Evolutionary conservation across 2,888 invertebrate species (phyloP).

Genomic region (Tiphia femorata): DNA sequence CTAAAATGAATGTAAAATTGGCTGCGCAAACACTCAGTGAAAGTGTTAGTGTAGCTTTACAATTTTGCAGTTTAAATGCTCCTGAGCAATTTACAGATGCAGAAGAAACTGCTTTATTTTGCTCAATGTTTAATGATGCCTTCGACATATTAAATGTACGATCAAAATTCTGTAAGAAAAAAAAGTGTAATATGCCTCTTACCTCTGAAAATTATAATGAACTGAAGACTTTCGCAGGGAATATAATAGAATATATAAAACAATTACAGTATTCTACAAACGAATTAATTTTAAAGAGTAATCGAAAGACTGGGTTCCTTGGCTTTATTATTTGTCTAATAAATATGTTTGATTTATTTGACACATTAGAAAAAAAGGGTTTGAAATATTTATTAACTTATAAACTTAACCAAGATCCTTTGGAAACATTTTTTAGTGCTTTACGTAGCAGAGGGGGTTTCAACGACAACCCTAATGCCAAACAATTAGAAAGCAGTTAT

Average conservation of each 20-base stretch:
- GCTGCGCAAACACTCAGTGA: background rate
- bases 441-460: background rate
- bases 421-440: constrained; percentile 9
- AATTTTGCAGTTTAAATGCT: constrained; percentile 1
- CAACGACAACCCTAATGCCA: constrained; percentile 1
- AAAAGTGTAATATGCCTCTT: constrained; percentile 1
- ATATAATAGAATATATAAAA: too few species aligned
- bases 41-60: background rate
- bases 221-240: too few species aligned
- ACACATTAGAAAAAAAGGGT: too few species aligned
- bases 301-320: too few species aligned
- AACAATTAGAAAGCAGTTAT: background rate
- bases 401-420: constrained; percentile 10
- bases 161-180: background rate
- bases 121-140: background rate
- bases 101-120: constrained; percentile 1
- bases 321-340: too few species aligned
- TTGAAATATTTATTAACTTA: too few species aligned
- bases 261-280: too few species aligned
- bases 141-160: constrained; percentile 9
- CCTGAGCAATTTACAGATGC: background rate
- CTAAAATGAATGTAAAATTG: background rate
- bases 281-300: too few species aligned
- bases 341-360: too few species aligned
- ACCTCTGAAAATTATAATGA: constrained; percentile 9